phyloP scores from a whole-genome alignment of 2,888 invertebrate species.

The Carcina quercana region DNA sequence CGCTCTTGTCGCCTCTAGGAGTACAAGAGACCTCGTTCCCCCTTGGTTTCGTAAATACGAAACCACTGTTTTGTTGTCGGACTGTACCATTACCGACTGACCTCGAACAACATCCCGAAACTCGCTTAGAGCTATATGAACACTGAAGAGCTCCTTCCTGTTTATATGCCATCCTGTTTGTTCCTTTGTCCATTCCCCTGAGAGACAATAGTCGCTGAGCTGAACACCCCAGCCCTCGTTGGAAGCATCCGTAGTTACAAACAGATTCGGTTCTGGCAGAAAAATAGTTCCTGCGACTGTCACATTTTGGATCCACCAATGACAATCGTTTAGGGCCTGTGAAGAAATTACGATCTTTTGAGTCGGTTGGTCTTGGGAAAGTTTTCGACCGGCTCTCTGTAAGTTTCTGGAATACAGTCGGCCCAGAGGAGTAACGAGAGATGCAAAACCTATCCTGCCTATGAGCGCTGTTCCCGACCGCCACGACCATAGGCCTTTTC shows the following conservation, averaged over 20 bases:
- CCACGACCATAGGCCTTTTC: slow-evolving; percentile 12
- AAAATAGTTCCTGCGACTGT: neutral
- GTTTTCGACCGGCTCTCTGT: slow-evolving; percentile 7
- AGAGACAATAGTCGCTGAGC: slow-evolving; percentile 3
- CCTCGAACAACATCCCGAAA: neutral
- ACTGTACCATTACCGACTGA: slow-evolving; percentile 13
- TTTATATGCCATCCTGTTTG: slow-evolving; percentile 21
- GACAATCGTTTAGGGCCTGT: neutral
- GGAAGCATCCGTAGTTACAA: slow-evolving; percentile 17
- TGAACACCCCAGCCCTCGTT: slow-evolving; percentile 13
- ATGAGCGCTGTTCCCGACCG: slow-evolving; percentile 10
- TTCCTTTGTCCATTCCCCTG: slow-evolving; percentile 11
- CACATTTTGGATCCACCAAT: neutral
- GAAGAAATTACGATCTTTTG: neutral
- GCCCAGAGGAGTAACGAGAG: slow-evolving; percentile 13
- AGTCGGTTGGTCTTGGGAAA: neutral
- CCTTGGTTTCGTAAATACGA: slow-evolving; percentile 20
- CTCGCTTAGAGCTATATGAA: slow-evolving; percentile 2
- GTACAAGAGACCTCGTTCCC: slow-evolving; percentile 7
- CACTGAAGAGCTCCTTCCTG: slow-evolving; percentile 18
- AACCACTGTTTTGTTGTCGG: slow-evolving; percentile 20
- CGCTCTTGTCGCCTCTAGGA: neutral
- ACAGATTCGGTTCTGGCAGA: neutral
- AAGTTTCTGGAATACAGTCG: slow-evolving; percentile 9
- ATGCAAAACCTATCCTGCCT: slow-evolving; percentile 15